phyloP scores from a whole-genome alignment of 2,113 vertebrate genomes.

The Cryptomyrus ogoouensis region DNA sequence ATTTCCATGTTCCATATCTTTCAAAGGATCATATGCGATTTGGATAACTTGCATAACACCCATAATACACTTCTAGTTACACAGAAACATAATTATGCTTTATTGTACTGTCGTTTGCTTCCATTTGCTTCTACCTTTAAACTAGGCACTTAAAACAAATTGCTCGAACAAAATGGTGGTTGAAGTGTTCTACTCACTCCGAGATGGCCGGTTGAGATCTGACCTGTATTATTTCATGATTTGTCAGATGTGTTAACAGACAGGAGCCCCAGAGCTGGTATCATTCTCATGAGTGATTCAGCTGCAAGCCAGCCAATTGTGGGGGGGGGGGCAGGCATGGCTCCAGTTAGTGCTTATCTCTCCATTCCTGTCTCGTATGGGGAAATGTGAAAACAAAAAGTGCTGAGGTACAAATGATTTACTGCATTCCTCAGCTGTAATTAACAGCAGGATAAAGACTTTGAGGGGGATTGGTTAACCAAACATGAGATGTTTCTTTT shows the following conservation, averaged over 20 bases:
- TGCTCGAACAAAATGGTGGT: not conserved
- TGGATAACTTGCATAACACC: not conserved
- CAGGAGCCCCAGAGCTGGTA: not conserved
- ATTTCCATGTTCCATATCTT: not conserved
- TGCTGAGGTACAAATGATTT: not conserved
- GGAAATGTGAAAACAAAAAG: not conserved
- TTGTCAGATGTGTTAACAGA: not conserved
- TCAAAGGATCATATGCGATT: not conserved
- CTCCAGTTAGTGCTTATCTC: not conserved
- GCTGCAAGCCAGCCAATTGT: not conserved
- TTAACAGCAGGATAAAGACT: not conserved
- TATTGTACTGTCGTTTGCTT: not conserved
- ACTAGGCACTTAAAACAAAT: not conserved
- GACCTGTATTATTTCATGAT: not conserved
- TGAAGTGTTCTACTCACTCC: not conserved
- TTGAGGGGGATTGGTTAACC: not conserved
- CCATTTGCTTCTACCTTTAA: not conserved
- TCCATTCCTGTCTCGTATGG: not conserved
- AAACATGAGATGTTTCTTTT: not conserved
- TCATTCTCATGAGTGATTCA: not conserved
- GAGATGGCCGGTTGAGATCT: not conserved
- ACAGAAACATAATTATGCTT: not conserved
- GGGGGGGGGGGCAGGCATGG: not conserved
- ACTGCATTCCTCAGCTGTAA: not conserved
- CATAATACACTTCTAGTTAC: not conserved